Conservation (phyloP, 2,888 invertebrate species). For the Ectropis crepuscularia region DNA sequence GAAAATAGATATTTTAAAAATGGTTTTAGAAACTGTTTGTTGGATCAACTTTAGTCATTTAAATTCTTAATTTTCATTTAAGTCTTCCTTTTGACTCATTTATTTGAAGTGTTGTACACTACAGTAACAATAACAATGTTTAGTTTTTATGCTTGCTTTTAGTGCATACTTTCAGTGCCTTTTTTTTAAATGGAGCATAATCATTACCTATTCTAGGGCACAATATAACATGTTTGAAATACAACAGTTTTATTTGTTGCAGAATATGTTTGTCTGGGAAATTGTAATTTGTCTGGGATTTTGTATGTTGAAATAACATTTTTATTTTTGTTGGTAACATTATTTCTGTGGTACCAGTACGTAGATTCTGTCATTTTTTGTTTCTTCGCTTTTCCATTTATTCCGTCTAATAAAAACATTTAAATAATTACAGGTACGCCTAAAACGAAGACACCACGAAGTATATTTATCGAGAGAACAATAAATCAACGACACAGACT, state of each 20-base stretch:
- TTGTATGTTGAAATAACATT: constrained; percentile 37
- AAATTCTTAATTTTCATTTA: too few relatives aligned
- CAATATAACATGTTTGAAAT: not conserved
- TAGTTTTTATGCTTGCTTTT: too few relatives aligned
- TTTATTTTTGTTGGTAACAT: constrained; percentile 41
- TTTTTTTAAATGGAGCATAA: too few relatives aligned
- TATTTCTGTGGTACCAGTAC: constrained; percentile 68
- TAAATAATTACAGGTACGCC: constrained; percentile 67
- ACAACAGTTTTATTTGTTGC: constrained; percentile 11
- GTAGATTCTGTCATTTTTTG: constrained; percentile 33
- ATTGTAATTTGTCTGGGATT: constrained; percentile 23
- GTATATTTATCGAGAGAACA: constrained; percentile 57
- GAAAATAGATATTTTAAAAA: too few relatives aligned
- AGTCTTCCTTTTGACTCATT: too few relatives aligned
- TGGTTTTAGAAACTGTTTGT: too few relatives aligned
- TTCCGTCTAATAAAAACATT: constrained; percentile 17
- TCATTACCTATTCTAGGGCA: too few relatives aligned
- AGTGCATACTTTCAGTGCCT: too few relatives aligned
- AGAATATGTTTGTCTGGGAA: constrained; percentile 4
- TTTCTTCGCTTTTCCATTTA: not conserved
- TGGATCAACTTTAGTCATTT: too few relatives aligned
- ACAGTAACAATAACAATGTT: too few relatives aligned
- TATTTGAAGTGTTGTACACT: too few relatives aligned
- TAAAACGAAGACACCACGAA: constrained; percentile 65
- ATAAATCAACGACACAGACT: constrained; percentile 61